Conservation (phyloP, 2,797 vertebrate genomes). For the Taenioides sp. region DNA sequence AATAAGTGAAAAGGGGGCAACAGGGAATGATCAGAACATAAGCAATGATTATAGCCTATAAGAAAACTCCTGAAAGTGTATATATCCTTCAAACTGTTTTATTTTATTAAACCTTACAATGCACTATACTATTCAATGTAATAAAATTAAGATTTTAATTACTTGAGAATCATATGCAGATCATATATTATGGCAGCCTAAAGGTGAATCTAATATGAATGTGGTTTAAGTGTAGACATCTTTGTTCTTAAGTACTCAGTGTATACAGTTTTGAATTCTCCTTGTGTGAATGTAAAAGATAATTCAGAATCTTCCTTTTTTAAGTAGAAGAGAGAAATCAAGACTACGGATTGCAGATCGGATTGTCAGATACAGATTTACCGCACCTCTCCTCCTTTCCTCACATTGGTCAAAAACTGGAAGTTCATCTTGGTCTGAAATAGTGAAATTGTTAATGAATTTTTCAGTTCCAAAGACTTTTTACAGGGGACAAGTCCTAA, state of each 20-base stretch:
- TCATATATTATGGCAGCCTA: neutral
- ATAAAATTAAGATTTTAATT: neutral
- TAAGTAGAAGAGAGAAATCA: conserved; percentile 69
- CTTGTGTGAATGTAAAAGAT: conserved; percentile 70
- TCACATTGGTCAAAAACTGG: conserved; percentile 23
- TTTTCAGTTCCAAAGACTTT: conserved; percentile 50
- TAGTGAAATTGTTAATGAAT: conserved; percentile 29
- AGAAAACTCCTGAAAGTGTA: no score
- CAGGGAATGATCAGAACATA: neutral
- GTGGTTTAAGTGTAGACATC: conserved; percentile 56
- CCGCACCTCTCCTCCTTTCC: conserved; percentile 20
- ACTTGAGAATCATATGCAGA: neutral
- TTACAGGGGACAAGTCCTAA: conserved; percentile 30
- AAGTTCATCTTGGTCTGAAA: conserved; percentile 23
- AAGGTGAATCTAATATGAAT: conserved; percentile 64
- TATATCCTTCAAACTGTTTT: no score
- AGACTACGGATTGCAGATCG: conserved; percentile 67
- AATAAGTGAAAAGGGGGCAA: no score
- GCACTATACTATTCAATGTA: neutral
- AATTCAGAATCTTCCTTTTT: conserved; percentile 79
- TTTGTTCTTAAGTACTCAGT: conserved; percentile 62
- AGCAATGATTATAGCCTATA: neutral
- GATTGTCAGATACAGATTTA: conserved; percentile 58
- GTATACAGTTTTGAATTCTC: conserved; percentile 70
- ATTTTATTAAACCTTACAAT: neutral